Conservation (phyloP, 2,113 vertebrate genomes). For the Hassar affinis region DNA sequence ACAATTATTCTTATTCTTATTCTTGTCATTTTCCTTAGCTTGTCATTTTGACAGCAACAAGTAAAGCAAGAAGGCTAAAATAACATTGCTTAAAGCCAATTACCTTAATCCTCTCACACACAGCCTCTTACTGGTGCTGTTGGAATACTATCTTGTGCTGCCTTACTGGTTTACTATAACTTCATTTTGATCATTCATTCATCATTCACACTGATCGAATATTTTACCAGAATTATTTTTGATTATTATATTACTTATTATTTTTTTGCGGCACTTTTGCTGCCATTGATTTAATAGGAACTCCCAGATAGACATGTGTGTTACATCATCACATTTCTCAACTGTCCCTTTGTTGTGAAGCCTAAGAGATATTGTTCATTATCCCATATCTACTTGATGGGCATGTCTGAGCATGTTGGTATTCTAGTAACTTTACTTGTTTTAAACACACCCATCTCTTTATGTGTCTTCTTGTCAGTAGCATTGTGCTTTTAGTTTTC, state of each 20-base stretch:
- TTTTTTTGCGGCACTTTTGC: background rate
- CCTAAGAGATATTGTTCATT: background rate
- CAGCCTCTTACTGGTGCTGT: conserved; percentile 1
- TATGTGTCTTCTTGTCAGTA: background rate
- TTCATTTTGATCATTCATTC: too few species aligned
- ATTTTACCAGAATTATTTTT: background rate
- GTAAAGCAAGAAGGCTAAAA: conserved; percentile 58
- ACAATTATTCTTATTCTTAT: background rate
- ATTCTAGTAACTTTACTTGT: background rate
- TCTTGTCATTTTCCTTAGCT: conserved; percentile 29
- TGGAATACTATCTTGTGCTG: background rate
- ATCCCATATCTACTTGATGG: background rate
- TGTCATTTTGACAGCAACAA: conserved; percentile 38
- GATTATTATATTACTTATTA: background rate
- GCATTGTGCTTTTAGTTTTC: background rate
- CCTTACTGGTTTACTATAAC: background rate
- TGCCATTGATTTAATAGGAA: background rate
- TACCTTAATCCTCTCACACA: conserved; percentile 65
- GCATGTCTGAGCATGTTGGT: conserved; percentile 16
- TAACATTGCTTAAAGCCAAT: conserved; percentile 67
- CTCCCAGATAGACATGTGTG: background rate
- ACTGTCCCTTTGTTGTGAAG: background rate
- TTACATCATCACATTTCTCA: background rate
- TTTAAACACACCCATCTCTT: background rate
- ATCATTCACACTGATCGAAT: background rate